Evolutionary conservation across 2,113 vertebrate genomes (phyloP).

Genomic region (Oreocharis arfaki): DNA sequence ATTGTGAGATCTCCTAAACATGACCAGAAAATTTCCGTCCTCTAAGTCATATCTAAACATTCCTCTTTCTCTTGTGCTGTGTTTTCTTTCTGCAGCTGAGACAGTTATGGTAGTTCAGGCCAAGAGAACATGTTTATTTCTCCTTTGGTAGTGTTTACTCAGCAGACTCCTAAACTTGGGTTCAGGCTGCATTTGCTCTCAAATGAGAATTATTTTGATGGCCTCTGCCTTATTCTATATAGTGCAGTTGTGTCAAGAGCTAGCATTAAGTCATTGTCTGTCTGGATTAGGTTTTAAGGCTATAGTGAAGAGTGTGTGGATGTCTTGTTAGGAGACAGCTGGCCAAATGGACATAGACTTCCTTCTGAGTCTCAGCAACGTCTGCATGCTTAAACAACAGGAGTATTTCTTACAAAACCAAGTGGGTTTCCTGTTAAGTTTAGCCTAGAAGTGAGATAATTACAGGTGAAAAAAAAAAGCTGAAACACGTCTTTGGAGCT

Average conservation of each 20-base stretch:
- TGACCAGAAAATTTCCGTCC: conserved; percentile 28
- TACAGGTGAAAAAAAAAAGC: not conserved
- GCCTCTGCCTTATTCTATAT: not conserved
- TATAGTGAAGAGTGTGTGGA: conserved; percentile 14
- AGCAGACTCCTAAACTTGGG: not conserved
- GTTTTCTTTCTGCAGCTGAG: conserved; percentile 61
- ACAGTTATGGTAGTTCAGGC: conserved; percentile 24
- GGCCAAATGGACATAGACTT: not conserved
- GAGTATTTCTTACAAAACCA: conserved; percentile 40
- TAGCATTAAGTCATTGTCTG: conserved; percentile 29
- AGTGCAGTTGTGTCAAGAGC: conserved; percentile 35
- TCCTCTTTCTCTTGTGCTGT: conserved; percentile 36
- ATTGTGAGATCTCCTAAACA: conserved; percentile 56
- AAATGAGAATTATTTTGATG: conserved; percentile 39
- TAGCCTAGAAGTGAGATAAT: conserved; percentile 48
- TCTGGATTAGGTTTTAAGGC: conserved; percentile 23
- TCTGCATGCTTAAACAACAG: conserved; percentile 19
- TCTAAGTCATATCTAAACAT: conserved; percentile 41
- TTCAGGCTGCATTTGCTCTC: conserved; percentile 24
- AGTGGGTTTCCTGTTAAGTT: conserved; percentile 24
- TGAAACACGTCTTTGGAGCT: conserved; percentile 16
- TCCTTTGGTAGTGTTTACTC: conserved; percentile 50
- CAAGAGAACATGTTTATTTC: conserved; percentile 63
- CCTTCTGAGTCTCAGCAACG: not conserved
- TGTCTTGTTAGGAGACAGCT: not conserved